A percentile compares a stretch with the other conserved stretches of the same genome.
phyloP scores from a whole-genome alignment of 64 coral and sea anemone genomes.

The Dendrophyllia cribrosa region DNA sequence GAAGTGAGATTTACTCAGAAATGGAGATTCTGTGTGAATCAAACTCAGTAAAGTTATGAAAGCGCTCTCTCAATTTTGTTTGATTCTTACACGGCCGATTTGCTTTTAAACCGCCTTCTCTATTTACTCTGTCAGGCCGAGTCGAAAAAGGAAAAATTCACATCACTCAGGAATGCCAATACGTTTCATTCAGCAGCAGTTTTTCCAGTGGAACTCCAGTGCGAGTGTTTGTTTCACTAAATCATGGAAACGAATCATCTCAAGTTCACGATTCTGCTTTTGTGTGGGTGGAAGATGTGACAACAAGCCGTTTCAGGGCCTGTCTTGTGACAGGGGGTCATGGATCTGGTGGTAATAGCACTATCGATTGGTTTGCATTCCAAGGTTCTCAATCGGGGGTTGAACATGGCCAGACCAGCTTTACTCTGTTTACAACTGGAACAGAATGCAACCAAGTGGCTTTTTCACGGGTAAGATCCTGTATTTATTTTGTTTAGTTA shows the following conservation, averaged over 20 bases:
- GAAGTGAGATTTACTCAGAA: no score
- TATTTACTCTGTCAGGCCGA: background rate
- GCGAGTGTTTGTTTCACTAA: background rate
- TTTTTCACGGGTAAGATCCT: background rate
- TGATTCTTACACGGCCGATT: no score
- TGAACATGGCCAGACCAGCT: background rate
- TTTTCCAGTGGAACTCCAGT: background rate
- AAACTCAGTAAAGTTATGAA: no score
- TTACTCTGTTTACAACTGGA: constrained; percentile 5
- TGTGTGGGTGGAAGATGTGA: constrained; percentile 16
- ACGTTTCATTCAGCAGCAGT: background rate
- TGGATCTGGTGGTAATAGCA: background rate
- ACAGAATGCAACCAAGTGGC: background rate
- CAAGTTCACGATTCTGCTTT: background rate
- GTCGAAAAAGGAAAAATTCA: background rate
- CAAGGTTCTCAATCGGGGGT: background rate
- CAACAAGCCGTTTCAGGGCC: background rate
- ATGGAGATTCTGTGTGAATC: no score
- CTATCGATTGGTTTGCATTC: constrained; percentile 26
- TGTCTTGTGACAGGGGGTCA: background rate
- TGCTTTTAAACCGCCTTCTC: no score
- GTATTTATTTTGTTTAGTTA: no score
- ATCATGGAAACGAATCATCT: background rate
- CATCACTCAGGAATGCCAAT: background rate
- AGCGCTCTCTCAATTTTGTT: no score